Evolutionary conservation across 2,113 vertebrate species (phyloP).

Genomic region (Actenoides hombroni): DNA sequence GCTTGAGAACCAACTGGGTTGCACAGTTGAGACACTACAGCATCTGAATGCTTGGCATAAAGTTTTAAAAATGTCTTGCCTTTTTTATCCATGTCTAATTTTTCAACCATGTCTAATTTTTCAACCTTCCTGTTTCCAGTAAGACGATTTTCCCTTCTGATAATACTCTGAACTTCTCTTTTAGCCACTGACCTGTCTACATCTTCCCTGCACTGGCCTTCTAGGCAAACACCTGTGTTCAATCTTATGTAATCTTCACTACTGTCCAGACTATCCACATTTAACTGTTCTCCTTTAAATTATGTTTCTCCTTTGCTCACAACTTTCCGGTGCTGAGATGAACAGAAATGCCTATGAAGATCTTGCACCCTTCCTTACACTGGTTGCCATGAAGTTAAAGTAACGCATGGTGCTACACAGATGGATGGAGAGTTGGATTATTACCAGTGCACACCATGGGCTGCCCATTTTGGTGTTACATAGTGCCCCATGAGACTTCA

Average conservation of each 20-base stretch:
- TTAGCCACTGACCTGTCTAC: neutral
- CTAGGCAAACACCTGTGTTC: neutral
- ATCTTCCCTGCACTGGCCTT: neutral
- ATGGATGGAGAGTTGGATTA: neutral
- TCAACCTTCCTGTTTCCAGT: neutral
- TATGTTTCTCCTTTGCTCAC: neutral
- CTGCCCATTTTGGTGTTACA: accelerated
- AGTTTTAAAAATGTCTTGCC: neutral
- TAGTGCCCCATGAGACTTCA: neutral
- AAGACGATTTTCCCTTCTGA: neutral
- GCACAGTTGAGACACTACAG: neutral
- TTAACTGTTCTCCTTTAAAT: neutral
- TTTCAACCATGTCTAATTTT: neutral
- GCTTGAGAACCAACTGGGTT: neutral
- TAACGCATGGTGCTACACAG: neutral
- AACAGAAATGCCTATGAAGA: neutral
- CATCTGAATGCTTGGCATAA: neutral
- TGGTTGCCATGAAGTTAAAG: neutral
- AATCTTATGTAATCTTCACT: neutral
- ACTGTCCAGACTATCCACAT: neutral
- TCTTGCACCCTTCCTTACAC: neutral
- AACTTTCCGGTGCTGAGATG: neutral
- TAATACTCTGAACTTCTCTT: neutral
- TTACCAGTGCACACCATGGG: neutral
- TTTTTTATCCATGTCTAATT: neutral